phyloP scores from a whole-genome alignment of 2,888 invertebrate genomes.

The Tridacna crocea region DNA sequence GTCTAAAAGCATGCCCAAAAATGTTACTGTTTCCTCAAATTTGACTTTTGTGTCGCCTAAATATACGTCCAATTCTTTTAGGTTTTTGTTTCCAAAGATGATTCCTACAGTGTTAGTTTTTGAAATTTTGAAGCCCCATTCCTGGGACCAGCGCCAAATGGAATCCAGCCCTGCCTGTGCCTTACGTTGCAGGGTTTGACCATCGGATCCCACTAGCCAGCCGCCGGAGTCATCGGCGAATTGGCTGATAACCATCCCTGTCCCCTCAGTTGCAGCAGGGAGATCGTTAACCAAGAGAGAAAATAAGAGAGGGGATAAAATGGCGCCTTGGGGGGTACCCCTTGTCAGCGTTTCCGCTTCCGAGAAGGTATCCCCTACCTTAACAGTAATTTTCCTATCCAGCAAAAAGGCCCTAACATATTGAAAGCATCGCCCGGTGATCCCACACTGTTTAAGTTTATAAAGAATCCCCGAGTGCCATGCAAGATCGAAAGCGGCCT shows the following conservation, averaged over 20 bases:
- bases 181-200: slow-evolving; percentile 17
- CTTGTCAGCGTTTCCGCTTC: background rate
- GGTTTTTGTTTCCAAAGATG: slow-evolving; percentile 7
- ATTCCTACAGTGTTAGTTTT: slow-evolving; percentile 32
- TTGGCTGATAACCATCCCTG: slow-evolving; percentile 30
- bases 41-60: slow-evolving; percentile 7
- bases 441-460: slow-evolving; percentile 35
- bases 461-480: slow-evolving; percentile 30
- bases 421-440: slow-evolving; percentile 29
- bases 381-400: slow-evolving; percentile 25
- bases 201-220: slow-evolving; percentile 36
- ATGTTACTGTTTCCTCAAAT: slow-evolving; percentile 14
- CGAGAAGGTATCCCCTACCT: slow-evolving; percentile 18
- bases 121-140: slow-evolving; percentile 39
- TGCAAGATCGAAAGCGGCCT: slow-evolving; percentile 8
- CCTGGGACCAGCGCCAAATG: slow-evolving; percentile 34
- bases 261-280: slow-evolving; percentile 15
- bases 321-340: slow-evolving; percentile 27
- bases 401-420: slow-evolving; percentile 26
- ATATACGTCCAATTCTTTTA: slow-evolving; percentile 17
- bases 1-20: slow-evolving; percentile 22
- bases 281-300: slow-evolving; percentile 34
- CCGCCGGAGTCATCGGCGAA: slow-evolving; percentile 39
- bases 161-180: slow-evolving; percentile 27
- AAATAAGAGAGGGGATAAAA: slow-evolving; percentile 30